Conservation (phyloP, 2,797 vertebrate genomes). For the Acanthurus tractus region DNA sequence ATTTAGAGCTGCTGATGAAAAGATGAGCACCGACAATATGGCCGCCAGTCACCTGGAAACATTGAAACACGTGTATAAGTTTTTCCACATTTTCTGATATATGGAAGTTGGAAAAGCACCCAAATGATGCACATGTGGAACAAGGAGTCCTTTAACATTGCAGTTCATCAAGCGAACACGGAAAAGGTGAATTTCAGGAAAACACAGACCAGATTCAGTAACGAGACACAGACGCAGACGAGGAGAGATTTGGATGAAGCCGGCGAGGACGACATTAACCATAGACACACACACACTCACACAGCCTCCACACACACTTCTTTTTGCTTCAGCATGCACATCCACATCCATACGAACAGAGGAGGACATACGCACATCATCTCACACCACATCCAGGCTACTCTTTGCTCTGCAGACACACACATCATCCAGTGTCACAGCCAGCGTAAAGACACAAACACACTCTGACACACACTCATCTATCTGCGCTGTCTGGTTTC, state of each 20-base stretch:
- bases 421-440: constrained; percentile 60
- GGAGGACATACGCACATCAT: constrained; percentile 26
- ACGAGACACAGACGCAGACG: constrained; percentile 13
- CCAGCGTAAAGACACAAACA: constrained; percentile 36
- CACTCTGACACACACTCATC: constrained; percentile 38
- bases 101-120: neutral
- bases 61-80: constrained; percentile 21
- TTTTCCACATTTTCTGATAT: neutral
- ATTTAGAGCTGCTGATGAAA: neutral
- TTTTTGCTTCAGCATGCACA: constrained; percentile 15
- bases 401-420: constrained; percentile 40
- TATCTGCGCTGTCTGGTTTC: constrained; percentile 60
- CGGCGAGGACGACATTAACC: constrained; percentile 41
- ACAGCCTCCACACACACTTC: constrained; percentile 29
- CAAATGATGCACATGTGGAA: constrained; percentile 12
- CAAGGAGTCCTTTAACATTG: neutral
- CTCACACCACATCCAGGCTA: constrained; percentile 26
- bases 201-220: constrained; percentile 11
- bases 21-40: neutral
- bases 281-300: constrained; percentile 20
- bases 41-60: constrained; percentile 9
- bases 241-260: constrained; percentile 16
- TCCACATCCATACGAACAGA: neutral
- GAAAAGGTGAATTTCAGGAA: constrained; percentile 5
- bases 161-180: neutral